Evolutionary conservation across 2,888 invertebrate genomes (phyloP).

Genomic region (Nymphalis c-album): DNA sequence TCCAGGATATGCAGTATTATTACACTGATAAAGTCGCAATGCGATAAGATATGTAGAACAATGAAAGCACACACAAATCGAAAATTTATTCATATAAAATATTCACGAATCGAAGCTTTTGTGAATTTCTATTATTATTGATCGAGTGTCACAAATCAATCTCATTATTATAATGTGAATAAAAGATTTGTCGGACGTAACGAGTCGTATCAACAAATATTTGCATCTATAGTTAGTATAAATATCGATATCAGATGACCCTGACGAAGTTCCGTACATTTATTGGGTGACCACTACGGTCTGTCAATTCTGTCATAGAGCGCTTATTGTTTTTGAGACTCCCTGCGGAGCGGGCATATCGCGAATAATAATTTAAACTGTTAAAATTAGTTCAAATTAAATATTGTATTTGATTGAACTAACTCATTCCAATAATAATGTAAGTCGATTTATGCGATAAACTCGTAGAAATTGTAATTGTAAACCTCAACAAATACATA

Average conservation of each 20-base stretch:
- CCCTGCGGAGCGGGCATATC: slow-evolving; percentile 34
- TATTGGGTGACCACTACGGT: slow-evolving; percentile 35
- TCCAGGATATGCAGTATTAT: slow-evolving; percentile 18
- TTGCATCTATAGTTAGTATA: slow-evolving; percentile 16
- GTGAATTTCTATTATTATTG: neutral
- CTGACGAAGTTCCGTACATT: slow-evolving; percentile 34
- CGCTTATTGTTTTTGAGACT: slow-evolving; percentile 41
- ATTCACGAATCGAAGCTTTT: neutral
- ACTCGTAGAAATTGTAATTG: neutral
- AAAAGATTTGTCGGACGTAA: slow-evolving; percentile 4
- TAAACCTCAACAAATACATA: neutral
- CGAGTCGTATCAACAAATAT: slow-evolving; percentile 15
- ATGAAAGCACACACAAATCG: slow-evolving; percentile 11
- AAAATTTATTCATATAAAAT: neutral
- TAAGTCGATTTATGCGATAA: too few relatives aligned
- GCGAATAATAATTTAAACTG: slow-evolving; percentile 18
- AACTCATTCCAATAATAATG: too few relatives aligned
- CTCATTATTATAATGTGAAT: neutral
- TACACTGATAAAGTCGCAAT: slow-evolving; percentile 17
- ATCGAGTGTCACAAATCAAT: too few relatives aligned
- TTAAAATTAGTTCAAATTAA: too few relatives aligned
- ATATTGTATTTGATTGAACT: too few relatives aligned
- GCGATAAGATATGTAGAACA: slow-evolving; percentile 27
- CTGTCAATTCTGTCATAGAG: slow-evolving; percentile 28
- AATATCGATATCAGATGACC: slow-evolving; percentile 32